Base-by-base conservation (phyloP, 2,797 vertebrate genomes). In the Enteromius mattozi region DNA sequence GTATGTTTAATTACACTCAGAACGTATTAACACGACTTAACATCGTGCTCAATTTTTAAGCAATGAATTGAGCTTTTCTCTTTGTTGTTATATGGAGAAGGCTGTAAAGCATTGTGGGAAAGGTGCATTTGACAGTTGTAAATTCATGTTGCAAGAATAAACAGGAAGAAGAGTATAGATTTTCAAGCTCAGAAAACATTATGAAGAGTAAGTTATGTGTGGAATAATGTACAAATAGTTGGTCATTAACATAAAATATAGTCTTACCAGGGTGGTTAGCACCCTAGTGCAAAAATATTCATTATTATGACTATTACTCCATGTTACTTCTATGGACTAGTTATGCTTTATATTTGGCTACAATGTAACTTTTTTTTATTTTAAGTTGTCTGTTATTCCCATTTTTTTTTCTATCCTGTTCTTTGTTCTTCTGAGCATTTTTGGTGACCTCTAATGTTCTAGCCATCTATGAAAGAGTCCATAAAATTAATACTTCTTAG, bases 101-200 rank as follows among this genome's bases (percentile, higher is more conserved):
- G 72, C 21, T 56, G 30, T 37, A 27, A 71, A 74, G 72, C 72
- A 10, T 77, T 77, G 35, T 59, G 35, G 54, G 21, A 77, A 40
- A 77, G 33, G 21, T 77, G 6, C 13, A 40, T 77, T 59, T 77
- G 51, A 77, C 51, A 59, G 74, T 27, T 77, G 21, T 0, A 77
- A 27, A 59, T 27, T 2, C 21, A 59, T 59, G 14, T 59, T 40
- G 33, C 13, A 40, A 59, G 13, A 59, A 40, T 30, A 54, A 63
- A 35, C 33, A 40, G 33, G 33, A 54, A 40, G 51, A 51, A 37
- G 30, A 37, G 27, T 19, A n/a, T 51, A 76, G 19, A 12, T 75
- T 75, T 21, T 33, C 47, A n/a, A 37, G 12, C 49, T n/a, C 6
- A 13, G 13, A 13, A 37, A 16, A 37, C 14, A 56, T 1, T 8